Base-by-base conservation (phyloP, 2,888 invertebrate genomes). In the Timema podura region DNA sequence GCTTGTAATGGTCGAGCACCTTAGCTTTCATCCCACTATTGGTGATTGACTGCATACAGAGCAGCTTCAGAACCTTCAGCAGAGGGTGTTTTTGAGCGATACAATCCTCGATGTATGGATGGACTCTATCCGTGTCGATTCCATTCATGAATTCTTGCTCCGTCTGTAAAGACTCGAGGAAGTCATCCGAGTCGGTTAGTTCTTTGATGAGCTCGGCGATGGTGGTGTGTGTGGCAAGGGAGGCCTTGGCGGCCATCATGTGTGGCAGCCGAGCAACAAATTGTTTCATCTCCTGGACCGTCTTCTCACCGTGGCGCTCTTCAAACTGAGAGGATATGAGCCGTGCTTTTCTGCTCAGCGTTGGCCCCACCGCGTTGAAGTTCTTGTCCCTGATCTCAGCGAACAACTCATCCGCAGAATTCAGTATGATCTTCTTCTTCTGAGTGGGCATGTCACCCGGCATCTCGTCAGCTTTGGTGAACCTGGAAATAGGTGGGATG, bases 161-260 rank as follows among this genome's bases (percentile, higher is more conserved):
- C 54, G 91, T 88, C 75, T 91, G 89, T 49, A 95, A 82, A 65
- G 88, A 88, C 77, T 94, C 92, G 70, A 91, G 85, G 79, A 96
- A 96, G 48, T 88, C 87, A 76, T 89, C 89, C 0, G 86, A 84
- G 76, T 91, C 91, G 5, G 88, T 88, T 59, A 90, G 88, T 82
- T 95, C 94, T 81, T 96, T 96, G 48, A 98, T 91, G 79, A 95
- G 88, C 81, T 96, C 96, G 0, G 96, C 97, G 75, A 98, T 93
- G 49, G 95, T 92, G 6, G 95, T 96, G 78, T 98, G 96, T 81
- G 82, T 84, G 48, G 92, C 90, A n/a, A 95, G 83, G 1, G 94
- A 93, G 78, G 92, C 90, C 78, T 96, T 95, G 74, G 91, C 90
- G 30, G 90, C 91, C 77, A 96, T 83, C 83, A 98, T 88, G 76